A percentile compares a stretch with the other conserved stretches of the same genome.
Conservation (phyloP, 2,797 vertebrate species). For the Poecilia picta region DNA sequence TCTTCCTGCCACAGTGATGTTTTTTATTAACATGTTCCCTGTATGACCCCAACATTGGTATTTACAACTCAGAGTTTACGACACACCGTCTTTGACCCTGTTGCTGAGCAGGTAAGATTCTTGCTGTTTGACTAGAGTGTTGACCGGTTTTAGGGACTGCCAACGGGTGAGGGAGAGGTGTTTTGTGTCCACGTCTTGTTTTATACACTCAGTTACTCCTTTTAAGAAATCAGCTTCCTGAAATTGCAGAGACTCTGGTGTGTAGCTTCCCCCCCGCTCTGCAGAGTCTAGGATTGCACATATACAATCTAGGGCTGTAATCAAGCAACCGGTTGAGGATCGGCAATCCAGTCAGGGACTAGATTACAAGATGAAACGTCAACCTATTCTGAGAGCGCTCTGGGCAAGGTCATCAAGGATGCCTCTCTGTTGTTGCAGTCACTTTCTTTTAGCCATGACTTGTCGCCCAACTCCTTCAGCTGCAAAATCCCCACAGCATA, state of each 20-base stretch:
- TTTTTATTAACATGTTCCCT: neutral
- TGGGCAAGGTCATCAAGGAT: neutral
- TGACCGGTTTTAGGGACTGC: neutral
- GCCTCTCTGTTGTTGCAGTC: neutral
- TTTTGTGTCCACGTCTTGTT: neutral
- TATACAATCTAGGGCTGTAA: neutral
- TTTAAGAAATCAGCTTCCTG: neutral
- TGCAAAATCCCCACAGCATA: neutral
- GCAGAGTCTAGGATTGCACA: neutral
- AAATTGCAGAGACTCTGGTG: neutral
- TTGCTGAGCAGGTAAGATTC: neutral
- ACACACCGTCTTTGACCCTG: neutral
- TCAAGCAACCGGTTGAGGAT: neutral
- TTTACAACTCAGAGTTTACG: conserved; percentile 1
- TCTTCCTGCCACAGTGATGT: neutral
- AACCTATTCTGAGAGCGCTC: neutral
- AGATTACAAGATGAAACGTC: neutral
- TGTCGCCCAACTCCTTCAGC: neutral
- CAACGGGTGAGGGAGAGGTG: neutral
- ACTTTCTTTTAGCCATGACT: neutral
- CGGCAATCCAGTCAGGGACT: neutral
- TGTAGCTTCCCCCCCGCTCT: neutral
- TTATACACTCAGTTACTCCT: neutral
- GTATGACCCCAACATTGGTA: neutral
- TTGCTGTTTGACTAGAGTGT: neutral